Percentiles rank a stretch among this genome's conserved stretches.
phyloP scores from a whole-genome alignment of 2,113 vertebrate species.

The Mormyrus lacerda region DNA sequence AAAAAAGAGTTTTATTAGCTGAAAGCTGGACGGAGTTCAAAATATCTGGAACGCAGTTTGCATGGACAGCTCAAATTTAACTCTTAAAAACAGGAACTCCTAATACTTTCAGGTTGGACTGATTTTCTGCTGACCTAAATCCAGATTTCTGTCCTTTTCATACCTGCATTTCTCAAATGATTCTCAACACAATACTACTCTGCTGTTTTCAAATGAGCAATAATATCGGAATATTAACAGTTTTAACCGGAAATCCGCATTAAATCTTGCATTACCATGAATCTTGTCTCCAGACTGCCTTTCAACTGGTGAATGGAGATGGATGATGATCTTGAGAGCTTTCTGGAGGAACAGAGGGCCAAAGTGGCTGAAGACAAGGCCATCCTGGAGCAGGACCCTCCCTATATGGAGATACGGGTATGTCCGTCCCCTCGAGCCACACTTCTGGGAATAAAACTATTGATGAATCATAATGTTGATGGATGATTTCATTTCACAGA shows the following conservation, averaged over 20 bases:
- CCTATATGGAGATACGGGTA: conserved; percentile 87
- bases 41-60: background rate
- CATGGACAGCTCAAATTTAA: background rate
- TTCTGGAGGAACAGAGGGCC: conserved; percentile 76
- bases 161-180: background rate
- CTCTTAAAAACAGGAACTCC: background rate
- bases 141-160: background rate
- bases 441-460: background rate
- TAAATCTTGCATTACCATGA: background rate
- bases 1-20: background rate
- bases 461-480: background rate
- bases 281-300: background rate
- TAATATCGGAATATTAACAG: background rate
- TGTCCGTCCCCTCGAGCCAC: background rate
- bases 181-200: background rate
- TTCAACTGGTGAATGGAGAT: conserved; percentile 46
- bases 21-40: background rate
- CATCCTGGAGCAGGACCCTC: conserved; percentile 71
- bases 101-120: background rate
- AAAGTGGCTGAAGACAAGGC: conserved; percentile 76
- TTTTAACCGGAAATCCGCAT: background rate
- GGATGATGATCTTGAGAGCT: conserved; percentile 74
- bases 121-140: background rate
- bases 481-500: background rate
- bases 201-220: background rate